Evolutionary conservation across 1,140 invertebrate species (phyloP).

Genomic region (Phthorimaea operculella): DNA sequence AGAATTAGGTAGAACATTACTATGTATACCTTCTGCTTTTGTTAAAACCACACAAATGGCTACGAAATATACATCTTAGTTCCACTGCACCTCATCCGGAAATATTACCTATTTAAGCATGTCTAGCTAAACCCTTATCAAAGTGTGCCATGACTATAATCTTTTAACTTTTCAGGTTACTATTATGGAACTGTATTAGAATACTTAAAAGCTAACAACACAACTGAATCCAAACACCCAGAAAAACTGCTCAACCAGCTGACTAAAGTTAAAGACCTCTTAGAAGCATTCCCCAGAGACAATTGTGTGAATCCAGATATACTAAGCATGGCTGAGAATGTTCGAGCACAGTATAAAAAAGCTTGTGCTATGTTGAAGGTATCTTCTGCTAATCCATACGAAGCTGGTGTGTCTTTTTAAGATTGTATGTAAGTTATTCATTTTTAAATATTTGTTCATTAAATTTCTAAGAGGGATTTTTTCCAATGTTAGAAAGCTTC

Average conservation of each 20-base stretch:
- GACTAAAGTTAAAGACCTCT: constrained; percentile 68
- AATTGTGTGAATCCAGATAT: constrained; percentile 76
- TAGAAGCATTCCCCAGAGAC: constrained; percentile 73
- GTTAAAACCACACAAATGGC: too few relatives aligned
- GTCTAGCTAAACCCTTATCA: too few relatives aligned
- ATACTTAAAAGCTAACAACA: constrained; percentile 39
- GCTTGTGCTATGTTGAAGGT: constrained; percentile 75
- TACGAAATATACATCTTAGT: too few relatives aligned
- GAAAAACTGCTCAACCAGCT: constrained; percentile 70
- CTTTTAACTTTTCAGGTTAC: constrained; percentile 51
- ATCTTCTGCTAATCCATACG: constrained; percentile 64
- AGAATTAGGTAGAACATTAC: constrained; percentile 71
- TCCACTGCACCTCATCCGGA: too few relatives aligned
- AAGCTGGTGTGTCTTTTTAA: constrained; percentile 51
- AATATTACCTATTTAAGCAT: too few relatives aligned
- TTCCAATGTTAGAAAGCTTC: too few relatives aligned
- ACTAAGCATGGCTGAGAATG: constrained; percentile 68
- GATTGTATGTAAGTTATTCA: constrained; percentile 1
- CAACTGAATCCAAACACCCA: constrained; percentile 27
- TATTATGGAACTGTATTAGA: constrained; percentile 66
- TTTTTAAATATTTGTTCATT: not conserved
- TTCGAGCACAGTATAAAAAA: constrained; percentile 75
- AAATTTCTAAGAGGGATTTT: too few relatives aligned
- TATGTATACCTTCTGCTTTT: too few relatives aligned
- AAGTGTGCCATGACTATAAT: not conserved